Base-by-base conservation (phyloP, 2,888 invertebrate genomes). In the Aleiodes leptofemur region DNA sequence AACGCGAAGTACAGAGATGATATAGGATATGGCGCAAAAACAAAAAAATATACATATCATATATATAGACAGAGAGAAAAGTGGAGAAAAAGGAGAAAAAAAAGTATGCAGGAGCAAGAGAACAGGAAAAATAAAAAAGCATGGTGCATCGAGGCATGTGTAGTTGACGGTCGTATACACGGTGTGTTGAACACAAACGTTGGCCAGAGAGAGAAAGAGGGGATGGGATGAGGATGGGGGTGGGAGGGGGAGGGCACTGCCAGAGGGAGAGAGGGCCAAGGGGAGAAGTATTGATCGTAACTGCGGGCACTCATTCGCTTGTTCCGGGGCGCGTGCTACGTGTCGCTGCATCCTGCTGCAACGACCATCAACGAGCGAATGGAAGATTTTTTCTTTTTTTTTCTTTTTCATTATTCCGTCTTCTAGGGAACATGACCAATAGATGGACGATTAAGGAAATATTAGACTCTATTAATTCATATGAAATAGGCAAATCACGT, bases 241-340 rank as follows among this genome's bases (percentile, higher is more conserved):
- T 6, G 61, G 13, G 23, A 9, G 34, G 31, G 11, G 7, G 23
- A 23, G 43, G 59, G 69, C 11, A 69, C 43, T 31, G 57, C 55
- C 34, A 55, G 69, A 59, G 59, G 50, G 51, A 73, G 69, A 71
- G 66, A 73, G 69, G 69, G 59, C 57, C 34, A 8, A 64, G 55
- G 72, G 71, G 76, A 79, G 74, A 78, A 83, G 86, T 86, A 86
- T 86, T 86, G 86, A 86, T 86, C 86, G 86, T 82, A 81, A 80
- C 81, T 82, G 80, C 80, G 80, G 83, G 82, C 82, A 83, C 83
- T 82, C 79, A 82, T 82, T 85, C 77, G 82, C 81, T 79, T 80
- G 83, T 85, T 84, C 81, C 82, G 78, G 78, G 77, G 82, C 77
- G 74, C 73, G 74, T 76, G 76, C 74, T 78, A 76, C 70, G 70